Conservation (phyloP, 2,888 invertebrate species). For the Agrochola lychnidis region DNA sequence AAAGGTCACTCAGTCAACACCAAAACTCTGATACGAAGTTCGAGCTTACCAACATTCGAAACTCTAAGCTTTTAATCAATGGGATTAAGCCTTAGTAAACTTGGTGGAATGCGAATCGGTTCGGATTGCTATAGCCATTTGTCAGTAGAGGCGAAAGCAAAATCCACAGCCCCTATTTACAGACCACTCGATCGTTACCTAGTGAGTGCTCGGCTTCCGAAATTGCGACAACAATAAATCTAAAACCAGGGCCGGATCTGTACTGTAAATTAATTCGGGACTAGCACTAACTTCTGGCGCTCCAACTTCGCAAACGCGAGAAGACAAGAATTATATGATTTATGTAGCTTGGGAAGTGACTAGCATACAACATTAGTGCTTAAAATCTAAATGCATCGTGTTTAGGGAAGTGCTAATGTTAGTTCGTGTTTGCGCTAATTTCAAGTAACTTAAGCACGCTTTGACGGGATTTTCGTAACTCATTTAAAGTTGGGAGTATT, state of each 20-base stretch:
- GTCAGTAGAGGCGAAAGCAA: constrained; percentile 73
- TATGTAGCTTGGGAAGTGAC: constrained; percentile 57
- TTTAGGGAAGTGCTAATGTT: constrained; percentile 54
- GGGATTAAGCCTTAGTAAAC: constrained; percentile 70
- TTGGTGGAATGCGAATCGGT: constrained; percentile 69
- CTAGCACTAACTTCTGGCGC: constrained; percentile 65
- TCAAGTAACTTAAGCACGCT: constrained; percentile 46
- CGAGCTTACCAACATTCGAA: constrained; percentile 59
- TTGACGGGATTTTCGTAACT: constrained; percentile 45
- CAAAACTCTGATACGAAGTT: constrained; percentile 53
- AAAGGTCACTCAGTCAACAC: constrained; percentile 45
- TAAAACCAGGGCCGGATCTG: constrained; percentile 65
- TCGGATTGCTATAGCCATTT: constrained; percentile 69
- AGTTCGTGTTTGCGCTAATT: constrained; percentile 51
- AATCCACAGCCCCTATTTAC: constrained; percentile 76
- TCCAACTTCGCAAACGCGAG: constrained; percentile 53
- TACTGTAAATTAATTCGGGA: constrained; percentile 64
- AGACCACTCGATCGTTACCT: constrained; percentile 74
- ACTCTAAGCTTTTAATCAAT: constrained; percentile 70
- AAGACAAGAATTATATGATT: constrained; percentile 60
- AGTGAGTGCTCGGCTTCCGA: constrained; percentile 64
- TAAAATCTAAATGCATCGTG: constrained; percentile 60
- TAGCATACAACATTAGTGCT: constrained; percentile 58
- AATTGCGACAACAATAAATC: constrained; percentile 70
- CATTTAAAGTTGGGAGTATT: constrained; percentile 48